Percentiles rank a stretch among this genome's conserved stretches.
phyloP scores from a whole-genome alignment of 2,888 invertebrate genomes.

The Zygothrica quintamaculata region DNA sequence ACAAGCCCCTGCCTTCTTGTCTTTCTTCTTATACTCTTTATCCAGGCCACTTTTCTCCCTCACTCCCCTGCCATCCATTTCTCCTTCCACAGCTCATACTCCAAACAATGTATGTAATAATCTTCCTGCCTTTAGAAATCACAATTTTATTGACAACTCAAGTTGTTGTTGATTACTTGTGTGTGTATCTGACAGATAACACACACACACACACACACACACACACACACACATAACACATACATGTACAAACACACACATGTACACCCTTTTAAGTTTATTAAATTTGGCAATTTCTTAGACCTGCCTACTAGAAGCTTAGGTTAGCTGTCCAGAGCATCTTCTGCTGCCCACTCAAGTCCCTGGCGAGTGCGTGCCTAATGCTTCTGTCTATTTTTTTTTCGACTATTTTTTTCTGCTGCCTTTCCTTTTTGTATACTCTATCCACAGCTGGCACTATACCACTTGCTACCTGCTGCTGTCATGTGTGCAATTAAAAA shows the following conservation, averaged over 20 bases:
- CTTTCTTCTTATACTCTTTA: too few species aligned
- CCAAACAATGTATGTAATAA: constrained; percentile 58
- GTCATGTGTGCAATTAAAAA: too few species aligned
- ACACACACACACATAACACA: constrained; percentile 26
- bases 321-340: constrained; percentile 36
- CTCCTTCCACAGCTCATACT: constrained; percentile 8
- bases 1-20: too few species aligned
- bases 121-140: constrained; percentile 70
- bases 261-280: constrained; percentile 79
- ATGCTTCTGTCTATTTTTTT: constrained; percentile 66
- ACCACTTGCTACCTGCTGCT: too few species aligned
- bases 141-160: constrained; percentile 82
- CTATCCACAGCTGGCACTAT: too few species aligned
- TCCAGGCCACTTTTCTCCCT: too few species aligned
- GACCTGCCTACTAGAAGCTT: constrained; percentile 55
- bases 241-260: constrained; percentile 23
- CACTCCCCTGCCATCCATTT: background rate
- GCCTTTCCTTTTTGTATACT: constrained; percentile 5
- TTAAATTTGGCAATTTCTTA: constrained; percentile 81
- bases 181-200: constrained; percentile 56
- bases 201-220: constrained; percentile 18
- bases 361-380: constrained; percentile 72
- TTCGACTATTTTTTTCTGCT: constrained; percentile 8
- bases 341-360: constrained; percentile 52
- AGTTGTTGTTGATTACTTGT: constrained; percentile 77